Percentiles rank a stretch among this genome's conserved stretches.
phyloP scores from a whole-genome alignment of 1,140 invertebrate species.

The Drosophila cardini region DNA sequence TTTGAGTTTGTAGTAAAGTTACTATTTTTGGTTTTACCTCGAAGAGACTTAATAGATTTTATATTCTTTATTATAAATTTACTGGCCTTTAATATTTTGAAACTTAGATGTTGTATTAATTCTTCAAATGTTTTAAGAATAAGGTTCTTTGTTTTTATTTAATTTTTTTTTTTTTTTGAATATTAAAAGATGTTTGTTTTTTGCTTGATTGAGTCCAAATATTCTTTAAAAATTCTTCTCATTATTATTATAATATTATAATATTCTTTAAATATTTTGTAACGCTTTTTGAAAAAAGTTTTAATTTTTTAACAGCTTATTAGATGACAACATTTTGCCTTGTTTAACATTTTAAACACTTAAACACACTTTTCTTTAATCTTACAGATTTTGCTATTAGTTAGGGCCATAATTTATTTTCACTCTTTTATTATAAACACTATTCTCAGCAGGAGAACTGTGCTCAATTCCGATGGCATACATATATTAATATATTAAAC shows the following conservation, averaged over 20 bases:
- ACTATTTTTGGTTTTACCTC: neutral
- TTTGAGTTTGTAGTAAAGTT: neutral
- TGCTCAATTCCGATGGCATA: neutral
- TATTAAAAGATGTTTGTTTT: too few relatives aligned
- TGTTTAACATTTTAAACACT: neutral
- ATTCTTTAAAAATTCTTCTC: too few relatives aligned
- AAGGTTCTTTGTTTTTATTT: too few relatives aligned
- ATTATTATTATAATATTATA: too few relatives aligned
- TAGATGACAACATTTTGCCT: neutral
- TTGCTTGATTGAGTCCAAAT: too few relatives aligned
- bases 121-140: too few relatives aligned
- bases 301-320: neutral
- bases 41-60: neutral
- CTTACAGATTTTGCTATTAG: conserved; percentile 31
- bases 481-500: neutral
- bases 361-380: conserved; percentile 1
- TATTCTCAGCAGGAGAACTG: neutral
- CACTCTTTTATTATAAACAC: neutral
- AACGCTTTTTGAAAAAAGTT: too few relatives aligned
- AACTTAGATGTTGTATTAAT: too few relatives aligned
- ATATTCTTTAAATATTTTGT: too few relatives aligned
- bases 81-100: neutral
- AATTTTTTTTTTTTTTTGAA: too few relatives aligned
- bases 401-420: conserved; percentile 37
- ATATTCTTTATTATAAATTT: neutral